A percentile compares a stretch with the other conserved stretches of the same genome.
Evolutionary conservation across 1,140 invertebrate species (phyloP).

Genomic region (Asbolus verrucosus): DNA sequence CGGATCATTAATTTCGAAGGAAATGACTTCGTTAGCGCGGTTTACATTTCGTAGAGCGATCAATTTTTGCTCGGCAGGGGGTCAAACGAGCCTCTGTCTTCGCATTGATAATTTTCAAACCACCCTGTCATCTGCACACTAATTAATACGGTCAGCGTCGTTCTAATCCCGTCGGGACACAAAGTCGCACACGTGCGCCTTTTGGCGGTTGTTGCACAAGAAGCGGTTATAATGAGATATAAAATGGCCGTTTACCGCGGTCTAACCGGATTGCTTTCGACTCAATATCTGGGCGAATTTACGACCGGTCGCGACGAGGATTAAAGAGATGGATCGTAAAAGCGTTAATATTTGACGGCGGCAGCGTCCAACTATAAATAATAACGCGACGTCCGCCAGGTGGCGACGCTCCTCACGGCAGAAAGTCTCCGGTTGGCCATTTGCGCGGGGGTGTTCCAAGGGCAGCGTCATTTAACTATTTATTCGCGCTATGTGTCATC

Average conservation of each 20-base stretch:
- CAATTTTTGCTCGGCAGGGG: slow-evolving; percentile 27
- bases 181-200: slow-evolving; percentile 18
- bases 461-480: no score
- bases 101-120: slow-evolving; percentile 13
- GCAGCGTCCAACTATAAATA: no score
- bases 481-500: slow-evolving; percentile 33
- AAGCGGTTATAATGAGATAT: no score
- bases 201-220: slow-evolving; percentile 24
- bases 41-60: slow-evolving; percentile 33
- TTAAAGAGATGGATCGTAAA: slow-evolving; percentile 27
- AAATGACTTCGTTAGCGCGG: slow-evolving; percentile 36
- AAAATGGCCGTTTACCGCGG: slow-evolving; percentile 21
- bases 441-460: no score
- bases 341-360: slow-evolving; percentile 16
- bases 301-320: slow-evolving; percentile 15
- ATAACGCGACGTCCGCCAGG: no score
- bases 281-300: slow-evolving; percentile 13
- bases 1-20: slow-evolving; percentile 34
- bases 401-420: no score
- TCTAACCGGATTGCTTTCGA: background rate
- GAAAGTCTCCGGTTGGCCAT: no score
- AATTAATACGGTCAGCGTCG: slow-evolving; percentile 22
- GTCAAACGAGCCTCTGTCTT: slow-evolving; percentile 2
- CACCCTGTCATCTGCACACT: slow-evolving; percentile 22
- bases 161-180: slow-evolving; percentile 20